Percentiles rank a stretch among this genome's conserved stretches.
Conservation (phyloP, 2,888 invertebrate species). For the Crocallis elinguaria region DNA sequence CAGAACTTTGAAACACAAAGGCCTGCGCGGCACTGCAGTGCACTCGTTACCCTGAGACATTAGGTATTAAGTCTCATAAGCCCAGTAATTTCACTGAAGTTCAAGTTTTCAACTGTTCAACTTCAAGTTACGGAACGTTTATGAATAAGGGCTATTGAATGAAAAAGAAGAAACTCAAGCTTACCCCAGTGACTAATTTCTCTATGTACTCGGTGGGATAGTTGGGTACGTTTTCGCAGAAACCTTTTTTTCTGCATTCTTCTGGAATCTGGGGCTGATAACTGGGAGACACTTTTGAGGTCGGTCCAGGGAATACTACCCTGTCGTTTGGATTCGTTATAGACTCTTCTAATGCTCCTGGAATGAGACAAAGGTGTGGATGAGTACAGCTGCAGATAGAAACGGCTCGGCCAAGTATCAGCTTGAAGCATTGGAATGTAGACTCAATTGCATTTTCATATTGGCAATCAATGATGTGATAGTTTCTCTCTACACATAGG, state of each 20-base stretch:
- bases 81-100: no score
- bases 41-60: no score
- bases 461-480: no score
- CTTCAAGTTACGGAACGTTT: background rate
- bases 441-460: no score
- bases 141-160: background rate
- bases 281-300: slow-evolving; percentile 27
- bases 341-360: slow-evolving; percentile 38
- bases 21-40: no score
- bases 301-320: slow-evolving; percentile 65
- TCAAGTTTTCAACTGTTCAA: no score
- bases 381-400: background rate
- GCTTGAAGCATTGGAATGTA: no score
- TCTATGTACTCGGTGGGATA: slow-evolving; percentile 58
- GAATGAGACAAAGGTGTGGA: slow-evolving; percentile 14
- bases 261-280: slow-evolving; percentile 43
- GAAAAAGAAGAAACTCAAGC: background rate
- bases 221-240: slow-evolving; percentile 60
- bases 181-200: slow-evolving; percentile 50
- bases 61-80: no score
- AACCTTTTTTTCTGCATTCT: slow-evolving; percentile 50
- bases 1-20: no score
- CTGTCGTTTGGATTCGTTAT: slow-evolving; percentile 39
- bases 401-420: no score
- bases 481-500: no score